These are phyloP conservation scores for Zaprionus lineosus DNA, from an alignment of 2,888 invertebrate genomes.

Conservation along the genomic window DNA sequence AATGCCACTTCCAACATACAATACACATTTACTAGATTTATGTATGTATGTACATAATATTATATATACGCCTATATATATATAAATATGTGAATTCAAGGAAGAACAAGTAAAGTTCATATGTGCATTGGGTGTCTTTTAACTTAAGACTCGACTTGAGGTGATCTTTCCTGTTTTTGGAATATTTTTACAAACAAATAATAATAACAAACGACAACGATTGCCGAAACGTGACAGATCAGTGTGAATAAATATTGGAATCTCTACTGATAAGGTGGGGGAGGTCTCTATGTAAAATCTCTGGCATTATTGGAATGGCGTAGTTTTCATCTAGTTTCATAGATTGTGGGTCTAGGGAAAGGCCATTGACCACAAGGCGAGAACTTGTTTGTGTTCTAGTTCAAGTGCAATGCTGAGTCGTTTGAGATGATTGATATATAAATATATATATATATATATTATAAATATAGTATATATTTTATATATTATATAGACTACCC, in stretches of 20 bases:
- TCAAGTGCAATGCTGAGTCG: constrained; percentile 34
- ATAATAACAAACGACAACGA: constrained; percentile 24
- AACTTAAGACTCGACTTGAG: background rate
- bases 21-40: background rate
- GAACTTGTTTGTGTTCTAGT: constrained; percentile 12
- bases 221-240: constrained; percentile 13
- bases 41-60: constrained; percentile 1
- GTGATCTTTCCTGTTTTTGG: constrained; percentile 10
- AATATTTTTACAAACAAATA: constrained; percentile 35
- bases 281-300: too few species aligned
- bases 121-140: too few species aligned
- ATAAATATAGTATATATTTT: too few species aligned
- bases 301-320: constrained; percentile 23
- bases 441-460: too few species aligned
- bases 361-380: constrained; percentile 40
- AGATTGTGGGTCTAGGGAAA: background rate
- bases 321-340: constrained; percentile 28
- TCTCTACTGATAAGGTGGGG: constrained; percentile 36
- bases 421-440: background rate
- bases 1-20: background rate
- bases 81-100: background rate
- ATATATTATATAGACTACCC: too few species aligned
- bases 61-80: too few species aligned
- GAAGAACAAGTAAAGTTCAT: too few species aligned
- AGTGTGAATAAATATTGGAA: constrained; percentile 54